Base-by-base conservation (phyloP, 2,888 invertebrate species). In the Zeuzera pyrina region DNA sequence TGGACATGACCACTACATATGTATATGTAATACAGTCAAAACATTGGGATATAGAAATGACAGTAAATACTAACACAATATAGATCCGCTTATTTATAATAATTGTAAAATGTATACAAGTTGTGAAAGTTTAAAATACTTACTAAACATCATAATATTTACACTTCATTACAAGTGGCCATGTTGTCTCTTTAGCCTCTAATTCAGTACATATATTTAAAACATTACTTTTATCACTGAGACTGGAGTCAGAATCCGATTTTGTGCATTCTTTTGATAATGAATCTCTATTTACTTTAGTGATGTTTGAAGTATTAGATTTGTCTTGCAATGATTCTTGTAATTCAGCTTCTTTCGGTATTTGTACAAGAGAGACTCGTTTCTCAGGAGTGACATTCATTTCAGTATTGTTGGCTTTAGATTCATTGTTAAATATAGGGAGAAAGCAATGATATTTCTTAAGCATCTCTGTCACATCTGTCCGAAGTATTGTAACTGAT, bases 71-170 rank as follows among this genome's bases (percentile, higher is more conserved):
- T 10, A 22, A 22, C n/a, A 10, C 22, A 22, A 22, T 22, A 8
- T 10, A 22, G 22, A 22, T 3, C n/a, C n/a, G n/a, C n/a, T 25
- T 25, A 12, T n/a, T 25, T n/a, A 2, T 25, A 25, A 30, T 12
- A 11, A 30, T 30, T 30, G 12, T n/a, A n/a, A n/a, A n/a, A n/a
- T n/a, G n/a, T 12, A 21, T 22, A 23, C 10, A 2, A 8, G 22
- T 12, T 11, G 13, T 27, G 14, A 14, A 14, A 14, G 15, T 3
- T 14, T 27, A 13, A 30, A 38, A 44, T 60, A 87, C 88, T 87
- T 69, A 92, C 92, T 90, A 86, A 37, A 93, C 83, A 55, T 91
- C 92, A 73, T 90, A 87, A 56, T 86, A 85, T 59, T 88, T 86
- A 43, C 87, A 87, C 38, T 86, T 78, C 31, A 88, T 63, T 11